Evolutionary conservation across 2,888 invertebrate genomes (phyloP).

Genomic region (Pristionchus maxplancki): DNA sequence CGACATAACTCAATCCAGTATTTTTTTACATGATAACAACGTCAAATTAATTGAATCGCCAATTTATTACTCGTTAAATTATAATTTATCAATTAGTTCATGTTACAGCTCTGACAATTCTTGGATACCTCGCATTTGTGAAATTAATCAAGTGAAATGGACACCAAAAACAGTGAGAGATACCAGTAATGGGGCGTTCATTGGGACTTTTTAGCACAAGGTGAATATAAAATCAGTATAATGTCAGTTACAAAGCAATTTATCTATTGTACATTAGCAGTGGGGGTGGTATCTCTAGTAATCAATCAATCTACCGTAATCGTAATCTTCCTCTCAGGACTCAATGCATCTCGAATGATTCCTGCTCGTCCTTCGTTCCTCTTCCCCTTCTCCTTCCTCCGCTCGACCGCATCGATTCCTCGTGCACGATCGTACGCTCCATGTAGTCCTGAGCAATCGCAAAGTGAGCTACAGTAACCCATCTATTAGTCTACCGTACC

Average conservation of each 20-base stretch:
- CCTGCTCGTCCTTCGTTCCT: slow-evolving; percentile 4
- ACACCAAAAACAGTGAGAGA: slow-evolving; percentile 18
- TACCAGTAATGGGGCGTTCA: neutral
- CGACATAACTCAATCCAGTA: no score
- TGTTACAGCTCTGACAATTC: slow-evolving; percentile 12
- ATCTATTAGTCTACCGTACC: no score
- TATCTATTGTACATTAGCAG: neutral
- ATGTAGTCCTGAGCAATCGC: slow-evolving; percentile 35
- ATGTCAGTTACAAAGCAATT: slow-evolving; percentile 15
- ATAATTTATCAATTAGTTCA: slow-evolving; percentile 23
- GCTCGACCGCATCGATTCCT: slow-evolving; percentile 32
- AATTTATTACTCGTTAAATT: no score
- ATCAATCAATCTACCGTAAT: slow-evolving; percentile 32
- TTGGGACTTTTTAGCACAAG: slow-evolving; percentile 18
- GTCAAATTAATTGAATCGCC: no score
- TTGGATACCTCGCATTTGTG: slow-evolving; percentile 16
- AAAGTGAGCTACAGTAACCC: neutral
- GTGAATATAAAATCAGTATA: slow-evolving; percentile 17
- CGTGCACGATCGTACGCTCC: slow-evolving; percentile 43
- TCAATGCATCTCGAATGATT: slow-evolving; percentile 21
- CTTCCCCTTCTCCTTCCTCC: neutral
- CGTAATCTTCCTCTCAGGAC: neutral
- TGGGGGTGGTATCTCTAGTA: neutral
- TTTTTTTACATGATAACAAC: no score
- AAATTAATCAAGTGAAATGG: slow-evolving; percentile 30